Evolutionary conservation across 2,797 vertebrate genomes (phyloP), one percentile per base, ranked within the genome.

Genomic region (Phyllotis vaccarum): DNA sequence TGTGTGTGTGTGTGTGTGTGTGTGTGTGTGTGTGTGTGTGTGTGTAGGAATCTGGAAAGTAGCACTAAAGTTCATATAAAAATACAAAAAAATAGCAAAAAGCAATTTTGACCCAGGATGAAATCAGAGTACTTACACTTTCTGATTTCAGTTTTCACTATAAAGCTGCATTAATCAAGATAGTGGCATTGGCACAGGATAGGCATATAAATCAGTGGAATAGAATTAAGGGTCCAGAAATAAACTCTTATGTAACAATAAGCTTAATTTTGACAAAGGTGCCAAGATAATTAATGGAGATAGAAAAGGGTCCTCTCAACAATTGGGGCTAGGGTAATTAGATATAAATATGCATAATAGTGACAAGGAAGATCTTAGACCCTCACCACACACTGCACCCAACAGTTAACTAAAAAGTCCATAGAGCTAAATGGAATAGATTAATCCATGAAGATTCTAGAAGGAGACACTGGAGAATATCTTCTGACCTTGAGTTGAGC

Each of bases 101-200:
- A 46, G 7, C 52, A 43, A 79, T 52, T 70, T 75, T 72, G 79
- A 62, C 60, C 62, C 72, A 89, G 60, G 88, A 78, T 52, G 43
- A 64, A 43, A 5, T 60, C 31, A 70, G 85, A 89, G 52, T 60
- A 60, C 34, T 54, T 37, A 31, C 29, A 46, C 54, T 52, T 89
- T 85, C 21, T 19, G 29, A 60, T 34, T 79, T 60, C 43, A 70
- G 16, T 46, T 58, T 29, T 79, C 79, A 78, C n/a, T n/a, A n/a
- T n/a, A 76, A 92, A 85, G 34, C 72, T 62, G 83, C 86, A 79
- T 79, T 95, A 79, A 89, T 79, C 90, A 95, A 85, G 60, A 83
- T 10, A 52, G 62, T 95, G n/a, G 29, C 24, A 29, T 24, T 92
- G 86, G 90, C 79, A 70, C 60, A 70, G 52, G 11, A 46, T 13